These are phyloP conservation scores for Euphydryas editha DNA, from an alignment of 2,888 invertebrate genomes.

Conservation along the genomic window DNA sequence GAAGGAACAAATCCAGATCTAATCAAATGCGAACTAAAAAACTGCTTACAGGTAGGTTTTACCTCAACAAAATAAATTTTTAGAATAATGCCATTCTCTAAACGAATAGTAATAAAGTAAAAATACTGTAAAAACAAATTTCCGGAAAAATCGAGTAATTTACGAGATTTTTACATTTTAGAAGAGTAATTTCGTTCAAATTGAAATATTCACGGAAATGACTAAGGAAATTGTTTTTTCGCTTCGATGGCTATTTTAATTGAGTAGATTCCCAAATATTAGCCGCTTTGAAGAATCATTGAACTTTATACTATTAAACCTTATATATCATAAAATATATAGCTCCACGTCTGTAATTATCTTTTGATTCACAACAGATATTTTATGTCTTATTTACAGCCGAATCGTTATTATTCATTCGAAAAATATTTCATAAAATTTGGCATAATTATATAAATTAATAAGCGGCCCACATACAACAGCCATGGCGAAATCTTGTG, in stretches of 20 bases:
- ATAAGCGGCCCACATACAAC: no score
- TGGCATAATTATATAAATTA: no score
- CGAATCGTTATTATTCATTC: no score
- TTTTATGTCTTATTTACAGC: no score
- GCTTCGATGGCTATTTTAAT: conserved; percentile 46
- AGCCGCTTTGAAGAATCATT: conserved; percentile 23
- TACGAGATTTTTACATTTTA: conserved; percentile 5
- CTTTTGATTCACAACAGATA: no score
- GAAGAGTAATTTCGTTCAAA: conserved; percentile 21
- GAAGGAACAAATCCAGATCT: no score
- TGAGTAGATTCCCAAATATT: conserved; percentile 39
- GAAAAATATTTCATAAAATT: no score
- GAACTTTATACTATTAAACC: conserved; percentile 10
- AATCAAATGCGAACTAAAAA: no score
- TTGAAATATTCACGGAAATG: conserved; percentile 41
- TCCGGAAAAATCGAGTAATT: not conserved
- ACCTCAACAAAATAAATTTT: no score
- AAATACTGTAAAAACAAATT: not conserved
- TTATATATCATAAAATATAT: not conserved
- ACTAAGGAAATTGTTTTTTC: conserved; percentile 48
- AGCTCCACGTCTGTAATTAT: not conserved
- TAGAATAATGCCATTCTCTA: no score
- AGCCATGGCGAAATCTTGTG: no score
- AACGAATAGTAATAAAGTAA: not conserved
- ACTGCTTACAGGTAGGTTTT: no score